Evolutionary conservation across 2,888 invertebrate genomes (phyloP).

Genomic region (Cotesia congregata): DNA sequence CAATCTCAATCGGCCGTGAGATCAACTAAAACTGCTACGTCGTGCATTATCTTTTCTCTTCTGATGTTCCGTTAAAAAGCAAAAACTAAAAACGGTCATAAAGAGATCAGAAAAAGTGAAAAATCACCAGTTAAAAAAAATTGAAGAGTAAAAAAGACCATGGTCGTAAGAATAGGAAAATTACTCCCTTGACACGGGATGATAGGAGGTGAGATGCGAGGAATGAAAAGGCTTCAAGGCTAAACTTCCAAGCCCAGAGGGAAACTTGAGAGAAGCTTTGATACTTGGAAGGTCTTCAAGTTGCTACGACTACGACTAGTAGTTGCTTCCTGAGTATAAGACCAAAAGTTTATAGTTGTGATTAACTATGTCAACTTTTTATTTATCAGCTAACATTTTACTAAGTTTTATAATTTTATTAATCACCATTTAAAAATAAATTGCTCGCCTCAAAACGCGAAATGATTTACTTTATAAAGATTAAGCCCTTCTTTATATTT

Average conservation of each 20-base stretch:
- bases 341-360: conserved; percentile 8
- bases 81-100: not conserved
- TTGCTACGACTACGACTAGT: conserved; percentile 55
- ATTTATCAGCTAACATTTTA: not conserved
- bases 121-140: conserved; percentile 17
- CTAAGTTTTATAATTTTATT: not conserved
- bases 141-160: not conserved
- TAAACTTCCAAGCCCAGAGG: conserved; percentile 56
- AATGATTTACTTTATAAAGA: too few relatives aligned
- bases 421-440: too few relatives aligned
- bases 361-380: conserved; percentile 12
- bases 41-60: conserved; percentile 11
- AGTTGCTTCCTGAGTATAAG: conserved; percentile 16
- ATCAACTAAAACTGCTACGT: conserved; percentile 27
- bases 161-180: conserved; percentile 46
- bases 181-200: conserved; percentile 51
- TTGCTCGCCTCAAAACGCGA: too few relatives aligned
- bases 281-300: conserved; percentile 60
- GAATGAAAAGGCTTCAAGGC: conserved; percentile 42
- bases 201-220: conserved; percentile 27
- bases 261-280: conserved; percentile 57
- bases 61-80: conserved; percentile 10
- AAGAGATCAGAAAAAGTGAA: not conserved
- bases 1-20: conserved; percentile 27
- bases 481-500: too few relatives aligned